Percentiles rank a stretch among this genome's conserved stretches.
Conservation (phyloP, 35 echinoderm and acorn worm species). For the Eucidaris tribuloides region DNA sequence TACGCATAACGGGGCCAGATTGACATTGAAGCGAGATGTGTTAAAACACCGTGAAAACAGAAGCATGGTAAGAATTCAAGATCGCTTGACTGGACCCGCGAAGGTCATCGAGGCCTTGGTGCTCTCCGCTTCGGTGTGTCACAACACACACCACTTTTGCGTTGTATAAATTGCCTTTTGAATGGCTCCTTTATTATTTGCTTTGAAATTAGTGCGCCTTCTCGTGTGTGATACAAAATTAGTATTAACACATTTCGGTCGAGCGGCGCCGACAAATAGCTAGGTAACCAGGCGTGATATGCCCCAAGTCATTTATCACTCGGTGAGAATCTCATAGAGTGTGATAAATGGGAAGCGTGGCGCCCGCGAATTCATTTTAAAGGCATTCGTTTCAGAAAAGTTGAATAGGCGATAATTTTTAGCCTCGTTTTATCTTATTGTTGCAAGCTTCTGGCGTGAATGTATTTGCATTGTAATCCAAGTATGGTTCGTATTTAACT, state of each 20-base stretch:
- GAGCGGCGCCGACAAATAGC: not conserved
- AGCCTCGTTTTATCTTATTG: conserved; percentile 4
- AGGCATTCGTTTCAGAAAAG: not conserved
- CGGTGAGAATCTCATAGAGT: not conserved
- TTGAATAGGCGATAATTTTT: conserved; percentile 10
- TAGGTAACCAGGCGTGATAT: conserved; percentile 13
- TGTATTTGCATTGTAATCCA: not conserved
- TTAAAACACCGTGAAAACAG: too few relatives aligned
- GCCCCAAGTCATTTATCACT: conserved; percentile 17
- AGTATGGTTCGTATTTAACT: not conserved
- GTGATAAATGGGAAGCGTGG: not conserved
- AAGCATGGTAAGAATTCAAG: too few relatives aligned
- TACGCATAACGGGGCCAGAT: too few relatives aligned
- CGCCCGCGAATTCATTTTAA: not conserved
- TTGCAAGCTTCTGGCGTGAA: not conserved
- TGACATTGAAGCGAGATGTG: too few relatives aligned
- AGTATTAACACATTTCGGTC: conserved; percentile 19
- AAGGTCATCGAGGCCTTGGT: too few relatives aligned
- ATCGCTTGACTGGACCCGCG: too few relatives aligned
- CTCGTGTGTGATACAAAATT: conserved; percentile 11
- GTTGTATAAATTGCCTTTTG: too few relatives aligned
- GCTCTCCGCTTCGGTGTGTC: too few relatives aligned
- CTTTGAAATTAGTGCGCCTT: conserved; percentile 25
- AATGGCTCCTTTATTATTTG: too few relatives aligned
- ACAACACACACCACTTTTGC: too few relatives aligned